Base-by-base conservation (phyloP, 2,888 invertebrate species). In the Drosophila borborema region DNA sequence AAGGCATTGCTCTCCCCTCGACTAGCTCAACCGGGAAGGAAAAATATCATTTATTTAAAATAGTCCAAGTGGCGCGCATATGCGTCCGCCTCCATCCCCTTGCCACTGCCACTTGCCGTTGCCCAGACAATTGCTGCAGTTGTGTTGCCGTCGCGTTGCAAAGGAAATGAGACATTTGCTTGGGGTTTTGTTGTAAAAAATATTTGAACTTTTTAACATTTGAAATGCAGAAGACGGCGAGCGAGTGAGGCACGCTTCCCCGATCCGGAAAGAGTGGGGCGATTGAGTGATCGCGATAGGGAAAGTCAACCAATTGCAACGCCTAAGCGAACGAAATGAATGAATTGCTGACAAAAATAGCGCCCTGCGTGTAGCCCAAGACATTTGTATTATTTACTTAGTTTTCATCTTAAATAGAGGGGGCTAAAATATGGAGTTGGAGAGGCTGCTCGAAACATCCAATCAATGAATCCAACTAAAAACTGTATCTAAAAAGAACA, bases 151-250 rank as follows among this genome's bases (percentile, higher is more conserved):
- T 1, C 3, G 64, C 49, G 67, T 63, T 66, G 71, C 59, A 78
- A 59, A 89, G 86, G 87, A 89, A 86, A 89, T 86, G 89, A 80
- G 75, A 86, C 86, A 89, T 86, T 86, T 86, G 86, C 85, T 51
- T 81, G 61, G 76, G 74, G 78, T 74, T 73, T 78, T 58, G 48
- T 67, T 55, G 20, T 51, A 58, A 77, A 80, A 88, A 87, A 81
- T 77, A 84, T 89, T 84, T 89, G 85, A 86, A 86, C 89, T 86
- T 86, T 86, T 86, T 89, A 86, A 82, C 87, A 89, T 86, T 85
- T 82, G 64, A 83, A 86, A 83, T 73, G 84, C 83, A 74, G 81
- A 79, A 81, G 81, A 70, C 83, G 63, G 69, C 67, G 63, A 70
- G 65, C 79, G 72, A 58, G 61, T 65, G 74, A 70, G 64, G 82